Percentiles rank a stretch among this genome's conserved stretches.
Conservation (phyloP, 2,113 vertebrate genomes). For the Callorhinus ursinus region DNA sequence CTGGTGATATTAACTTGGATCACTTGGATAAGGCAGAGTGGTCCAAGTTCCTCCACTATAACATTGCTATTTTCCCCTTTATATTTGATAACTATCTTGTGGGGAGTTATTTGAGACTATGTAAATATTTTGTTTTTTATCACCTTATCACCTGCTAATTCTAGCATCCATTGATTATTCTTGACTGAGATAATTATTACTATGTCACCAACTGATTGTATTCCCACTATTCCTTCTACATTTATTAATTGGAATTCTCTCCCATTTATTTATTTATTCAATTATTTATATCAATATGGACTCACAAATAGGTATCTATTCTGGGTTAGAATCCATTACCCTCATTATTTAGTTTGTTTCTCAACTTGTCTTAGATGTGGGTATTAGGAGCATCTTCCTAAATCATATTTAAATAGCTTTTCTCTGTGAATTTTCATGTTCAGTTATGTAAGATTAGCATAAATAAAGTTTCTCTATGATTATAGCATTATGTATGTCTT, state of each 20-base stretch:
- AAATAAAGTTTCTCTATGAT: not conserved
- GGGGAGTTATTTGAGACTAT: not conserved
- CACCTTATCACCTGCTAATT: not conserved
- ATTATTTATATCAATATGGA: not conserved
- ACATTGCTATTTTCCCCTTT: not conserved
- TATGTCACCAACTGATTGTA: not conserved
- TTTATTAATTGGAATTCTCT: not conserved
- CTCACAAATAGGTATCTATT: not conserved
- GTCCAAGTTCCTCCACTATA: not conserved
- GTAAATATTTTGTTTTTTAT: not conserved
- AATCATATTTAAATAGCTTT: not conserved
- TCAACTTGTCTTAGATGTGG: not conserved
- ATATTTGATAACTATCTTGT: not conserved
- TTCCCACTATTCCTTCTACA: not conserved
- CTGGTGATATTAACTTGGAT: not conserved
- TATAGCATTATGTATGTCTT: not conserved
- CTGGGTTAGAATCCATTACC: not conserved
- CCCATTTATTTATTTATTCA: not conserved
- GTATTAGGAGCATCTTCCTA: not conserved
- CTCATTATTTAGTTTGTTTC: constrained; percentile 14
- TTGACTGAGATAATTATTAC: not conserved
- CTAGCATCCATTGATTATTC: not conserved
- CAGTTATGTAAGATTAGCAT: not conserved
- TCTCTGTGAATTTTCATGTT: not conserved
- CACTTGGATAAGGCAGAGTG: not conserved